A percentile compares a stretch with the other conserved stretches of the same genome.
Evolutionary conservation across 2,797 vertebrate species (phyloP).

Genomic region (Centroberyx gerrardi): DNA sequence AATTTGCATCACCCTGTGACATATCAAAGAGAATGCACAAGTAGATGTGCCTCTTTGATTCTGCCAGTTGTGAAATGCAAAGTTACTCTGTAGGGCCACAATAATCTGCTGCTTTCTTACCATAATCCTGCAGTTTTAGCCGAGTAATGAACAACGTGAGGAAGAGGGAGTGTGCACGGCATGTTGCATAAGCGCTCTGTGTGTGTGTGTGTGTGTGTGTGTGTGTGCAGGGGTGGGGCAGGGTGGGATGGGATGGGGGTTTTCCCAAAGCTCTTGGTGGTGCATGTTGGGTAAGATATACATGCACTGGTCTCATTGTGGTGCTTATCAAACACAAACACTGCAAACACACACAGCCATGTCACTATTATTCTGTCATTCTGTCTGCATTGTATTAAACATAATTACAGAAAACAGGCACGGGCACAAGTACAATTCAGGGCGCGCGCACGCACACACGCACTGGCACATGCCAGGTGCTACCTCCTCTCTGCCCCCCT

Average conservation of each 20-base stretch:
- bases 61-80: conserved; percentile 65
- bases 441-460: conserved; percentile 27
- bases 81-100: conserved; percentile 60
- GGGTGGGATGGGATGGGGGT: conserved; percentile 41
- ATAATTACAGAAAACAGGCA: conserved; percentile 25
- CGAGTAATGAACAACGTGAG: conserved; percentile 77
- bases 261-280: conserved; percentile 48
- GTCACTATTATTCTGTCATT: conserved; percentile 6
- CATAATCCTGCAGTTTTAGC: conserved; percentile 78
- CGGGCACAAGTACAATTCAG: neutral
- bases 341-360: conserved; percentile 4
- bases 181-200: conserved; percentile 67
- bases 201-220: conserved; percentile 20
- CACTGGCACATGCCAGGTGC: conserved; percentile 64
- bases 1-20: conserved; percentile 77
- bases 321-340: conserved; percentile 15
- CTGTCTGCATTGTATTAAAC: conserved; percentile 34
- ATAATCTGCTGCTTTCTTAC: conserved; percentile 76
- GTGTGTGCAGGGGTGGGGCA: conserved; percentile 48
- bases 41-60: conserved; percentile 72
- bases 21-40: conserved; percentile 79
- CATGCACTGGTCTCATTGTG: conserved; percentile 24
- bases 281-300: conserved; percentile 50
- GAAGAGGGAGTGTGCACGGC: conserved; percentile 53
- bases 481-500: conserved; percentile 4